Conservation (phyloP, 2,888 invertebrate species). For the Leptopilina syphax region DNA sequence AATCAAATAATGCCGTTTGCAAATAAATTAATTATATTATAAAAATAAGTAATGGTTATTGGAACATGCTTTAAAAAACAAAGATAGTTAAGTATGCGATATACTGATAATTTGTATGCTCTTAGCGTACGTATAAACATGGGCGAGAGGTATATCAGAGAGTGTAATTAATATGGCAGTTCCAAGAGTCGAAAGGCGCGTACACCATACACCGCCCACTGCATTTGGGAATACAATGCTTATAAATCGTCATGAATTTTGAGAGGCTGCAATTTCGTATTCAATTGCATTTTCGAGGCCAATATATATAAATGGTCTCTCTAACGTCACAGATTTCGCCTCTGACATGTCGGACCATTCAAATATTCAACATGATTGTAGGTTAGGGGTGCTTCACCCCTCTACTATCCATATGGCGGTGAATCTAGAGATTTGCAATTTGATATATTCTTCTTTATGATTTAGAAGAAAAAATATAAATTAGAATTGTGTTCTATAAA, state of each 20-base stretch:
- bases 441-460: not conserved
- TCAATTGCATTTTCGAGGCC: constrained; percentile 64
- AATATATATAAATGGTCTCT: constrained; percentile 16
- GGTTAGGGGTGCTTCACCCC: constrained; percentile 58
- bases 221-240: constrained; percentile 65
- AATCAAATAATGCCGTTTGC: too few relatives aligned
- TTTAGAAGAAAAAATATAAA: too few relatives aligned
- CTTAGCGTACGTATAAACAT: not conserved
- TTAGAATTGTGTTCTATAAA: too few relatives aligned
- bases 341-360: not conserved
- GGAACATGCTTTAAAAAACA: constrained; percentile 1
- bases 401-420: not conserved
- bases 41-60: not conserved
- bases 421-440: not conserved
- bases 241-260: constrained; percentile 72
- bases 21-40: not conserved
- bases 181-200: constrained; percentile 55
- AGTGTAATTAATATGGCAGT: constrained; percentile 64
- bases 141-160: constrained; percentile 37
- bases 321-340: not conserved
- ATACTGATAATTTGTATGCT: constrained; percentile 18
- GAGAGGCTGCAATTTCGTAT: constrained; percentile 69
- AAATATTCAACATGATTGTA: constrained; percentile 57
- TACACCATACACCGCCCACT: constrained; percentile 61
- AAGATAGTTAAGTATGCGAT: not conserved